Evolutionary conservation across 2,888 invertebrate genomes (phyloP).

Genomic region (Oligia fasciuncula): DNA sequence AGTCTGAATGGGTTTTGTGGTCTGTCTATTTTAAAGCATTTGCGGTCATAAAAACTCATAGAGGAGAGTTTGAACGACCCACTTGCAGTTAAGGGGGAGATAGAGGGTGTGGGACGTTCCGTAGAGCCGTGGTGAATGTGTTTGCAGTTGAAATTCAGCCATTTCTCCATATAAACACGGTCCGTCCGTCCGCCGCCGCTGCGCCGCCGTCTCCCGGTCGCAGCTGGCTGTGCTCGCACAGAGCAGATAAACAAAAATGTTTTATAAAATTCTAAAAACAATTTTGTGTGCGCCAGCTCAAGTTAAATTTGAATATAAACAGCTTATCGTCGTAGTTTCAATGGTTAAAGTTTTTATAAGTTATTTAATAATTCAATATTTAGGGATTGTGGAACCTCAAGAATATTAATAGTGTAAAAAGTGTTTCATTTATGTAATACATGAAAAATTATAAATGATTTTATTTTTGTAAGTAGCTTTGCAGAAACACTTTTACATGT

Average conservation of each 20-base stretch:
- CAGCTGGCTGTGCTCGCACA: slow-evolving; percentile 60
- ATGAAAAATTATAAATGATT: too few relatives aligned
- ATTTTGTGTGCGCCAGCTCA: slow-evolving; percentile 30
- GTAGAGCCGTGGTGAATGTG: slow-evolving; percentile 49
- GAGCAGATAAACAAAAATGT: slow-evolving; percentile 53
- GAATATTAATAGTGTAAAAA: neutral
- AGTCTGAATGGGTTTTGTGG: slow-evolving; percentile 53
- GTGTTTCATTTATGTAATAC: neutral
- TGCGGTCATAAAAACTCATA: slow-evolving; percentile 64
- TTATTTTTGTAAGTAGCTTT: too few relatives aligned
- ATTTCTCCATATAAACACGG: slow-evolving; percentile 70
- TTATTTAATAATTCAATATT: neutral
- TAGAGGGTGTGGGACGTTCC: slow-evolving; percentile 15
- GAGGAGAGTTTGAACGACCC: slow-evolving; percentile 58
- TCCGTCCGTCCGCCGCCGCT: slow-evolving; percentile 38
- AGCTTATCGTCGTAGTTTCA: slow-evolving; percentile 26
- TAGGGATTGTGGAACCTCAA: neutral
- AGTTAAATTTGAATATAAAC: slow-evolving; percentile 47
- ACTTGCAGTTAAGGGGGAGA: slow-evolving; percentile 53
- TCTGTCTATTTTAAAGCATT: slow-evolving; percentile 67
- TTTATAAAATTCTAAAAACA: slow-evolving; percentile 52
- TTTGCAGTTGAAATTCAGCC: slow-evolving; percentile 73
- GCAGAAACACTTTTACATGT: too few relatives aligned
- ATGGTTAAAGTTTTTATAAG: slow-evolving; percentile 17
- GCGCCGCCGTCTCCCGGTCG: slow-evolving; percentile 25